Evolutionary conservation across 2,113 vertebrate genomes (phyloP).

Genomic region (Scatophagus argus): DNA sequence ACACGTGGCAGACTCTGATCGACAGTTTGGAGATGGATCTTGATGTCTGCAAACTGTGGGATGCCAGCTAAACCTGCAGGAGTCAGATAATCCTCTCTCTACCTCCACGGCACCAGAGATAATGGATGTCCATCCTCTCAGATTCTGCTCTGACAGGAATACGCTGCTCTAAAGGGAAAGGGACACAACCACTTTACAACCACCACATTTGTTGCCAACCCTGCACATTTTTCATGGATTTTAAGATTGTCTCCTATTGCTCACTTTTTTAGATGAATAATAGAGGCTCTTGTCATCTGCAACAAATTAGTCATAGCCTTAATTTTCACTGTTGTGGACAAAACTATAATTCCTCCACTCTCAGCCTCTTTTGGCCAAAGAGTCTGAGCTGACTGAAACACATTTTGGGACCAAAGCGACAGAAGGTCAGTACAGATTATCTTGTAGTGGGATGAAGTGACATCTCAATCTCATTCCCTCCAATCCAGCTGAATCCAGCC

Average conservation of each 20-base stretch:
- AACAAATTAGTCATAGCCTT: background rate
- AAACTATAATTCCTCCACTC: background rate
- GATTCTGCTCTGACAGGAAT: slow-evolving; percentile 59
- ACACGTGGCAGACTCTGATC: slow-evolving; percentile 70
- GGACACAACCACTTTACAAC: slow-evolving; percentile 19
- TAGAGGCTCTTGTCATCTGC: background rate
- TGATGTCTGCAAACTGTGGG: slow-evolving; percentile 76
- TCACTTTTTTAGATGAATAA: slow-evolving; percentile 18
- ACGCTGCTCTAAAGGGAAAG: slow-evolving; percentile 39
- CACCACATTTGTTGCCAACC: slow-evolving; percentile 11
- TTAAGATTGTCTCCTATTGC: background rate
- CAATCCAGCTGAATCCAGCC: slow-evolving; percentile 28
- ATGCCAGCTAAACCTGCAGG: slow-evolving; percentile 68
- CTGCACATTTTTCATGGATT: slow-evolving; percentile 1
- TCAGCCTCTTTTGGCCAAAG: background rate
- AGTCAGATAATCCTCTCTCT: slow-evolving; percentile 77
- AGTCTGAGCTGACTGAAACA: slow-evolving; percentile 31
- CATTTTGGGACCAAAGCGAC: slow-evolving; percentile 24
- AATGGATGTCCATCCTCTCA: slow-evolving; percentile 73
- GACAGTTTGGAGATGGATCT: slow-evolving; percentile 77
- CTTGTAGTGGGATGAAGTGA: slow-evolving; percentile 43
- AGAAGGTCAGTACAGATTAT: slow-evolving; percentile 65
- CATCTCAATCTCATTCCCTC: slow-evolving; percentile 46
- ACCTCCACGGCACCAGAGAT: slow-evolving; percentile 61
- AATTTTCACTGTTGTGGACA: background rate